These are phyloP conservation scores for Parthenolecanium corni DNA, from an alignment of 2,888 invertebrate species.

Conservation along the genomic window DNA sequence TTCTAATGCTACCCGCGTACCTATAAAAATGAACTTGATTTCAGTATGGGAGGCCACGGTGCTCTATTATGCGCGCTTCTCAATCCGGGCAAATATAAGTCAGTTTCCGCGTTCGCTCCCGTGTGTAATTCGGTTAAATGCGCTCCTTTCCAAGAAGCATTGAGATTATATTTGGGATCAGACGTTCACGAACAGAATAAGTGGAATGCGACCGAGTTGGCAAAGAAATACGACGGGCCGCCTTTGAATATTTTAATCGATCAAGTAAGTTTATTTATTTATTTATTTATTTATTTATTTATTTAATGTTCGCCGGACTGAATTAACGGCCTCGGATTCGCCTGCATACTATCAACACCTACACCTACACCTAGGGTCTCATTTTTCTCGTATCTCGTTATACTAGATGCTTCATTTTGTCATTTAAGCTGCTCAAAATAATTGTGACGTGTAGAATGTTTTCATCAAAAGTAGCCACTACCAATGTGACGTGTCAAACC, in stretches of 20 bases:
- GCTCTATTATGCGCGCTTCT: slow-evolving; percentile 79
- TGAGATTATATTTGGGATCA: slow-evolving; percentile 60
- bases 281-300: neutral
- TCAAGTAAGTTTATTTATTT: slow-evolving; percentile 49
- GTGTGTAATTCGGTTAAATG: slow-evolving; percentile 77
- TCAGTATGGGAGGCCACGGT: slow-evolving; percentile 97
- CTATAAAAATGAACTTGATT: too few species aligned
- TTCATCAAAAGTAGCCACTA: too few species aligned
- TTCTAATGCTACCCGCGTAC: too few species aligned
- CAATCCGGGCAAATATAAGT: slow-evolving; percentile 75
- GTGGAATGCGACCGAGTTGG: slow-evolving; percentile 82
- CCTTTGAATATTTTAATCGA: slow-evolving; percentile 75
- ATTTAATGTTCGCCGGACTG: neutral
- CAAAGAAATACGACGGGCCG: slow-evolving; percentile 69
- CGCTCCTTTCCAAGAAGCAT: slow-evolving; percentile 80
- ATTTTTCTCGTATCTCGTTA: too few species aligned
- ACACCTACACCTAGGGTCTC: too few species aligned
- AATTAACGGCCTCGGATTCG: too few species aligned
- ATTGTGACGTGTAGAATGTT: too few species aligned
- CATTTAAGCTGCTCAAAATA: too few species aligned
- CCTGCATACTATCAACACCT: too few species aligned
- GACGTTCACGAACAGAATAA: slow-evolving; percentile 53
- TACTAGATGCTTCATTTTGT: too few species aligned
- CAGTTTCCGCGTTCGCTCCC: slow-evolving; percentile 90
- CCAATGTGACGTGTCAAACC: too few species aligned